A percentile compares a stretch with the other conserved stretches of the same genome.
Conservation (phyloP, 1,140 invertebrate species). For the Drosophila mauritiana region DNA sequence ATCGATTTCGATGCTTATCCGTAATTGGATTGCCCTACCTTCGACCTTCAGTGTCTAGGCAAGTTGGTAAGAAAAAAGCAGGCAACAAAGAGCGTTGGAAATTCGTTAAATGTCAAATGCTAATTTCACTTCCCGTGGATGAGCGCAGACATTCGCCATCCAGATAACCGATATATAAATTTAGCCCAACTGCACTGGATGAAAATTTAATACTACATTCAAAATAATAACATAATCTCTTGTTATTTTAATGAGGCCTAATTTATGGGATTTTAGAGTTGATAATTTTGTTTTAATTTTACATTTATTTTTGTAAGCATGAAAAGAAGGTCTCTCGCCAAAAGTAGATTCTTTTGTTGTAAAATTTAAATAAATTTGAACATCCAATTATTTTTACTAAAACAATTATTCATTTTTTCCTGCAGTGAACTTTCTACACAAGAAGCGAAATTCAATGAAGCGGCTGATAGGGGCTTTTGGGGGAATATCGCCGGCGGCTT, state of each 20-base stretch:
- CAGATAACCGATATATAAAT: constrained; percentile 33
- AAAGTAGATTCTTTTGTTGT: no score
- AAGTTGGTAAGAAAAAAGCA: constrained; percentile 17
- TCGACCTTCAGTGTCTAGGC: constrained; percentile 50
- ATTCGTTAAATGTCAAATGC: constrained; percentile 64
- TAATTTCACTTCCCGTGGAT: constrained; percentile 56
- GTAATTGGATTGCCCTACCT: constrained; percentile 72
- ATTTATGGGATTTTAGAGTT: no score
- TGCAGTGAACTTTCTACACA: constrained; percentile 1
- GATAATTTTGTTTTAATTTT: no score
- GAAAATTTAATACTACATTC: neutral
- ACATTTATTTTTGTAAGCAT: no score
- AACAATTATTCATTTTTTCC: neutral
- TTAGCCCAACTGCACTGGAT: constrained; percentile 14
- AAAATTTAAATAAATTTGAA: no score
- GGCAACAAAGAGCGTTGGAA: constrained; percentile 30
- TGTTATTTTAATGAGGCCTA: no score
- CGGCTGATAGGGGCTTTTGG: neutral
- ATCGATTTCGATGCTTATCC: constrained; percentile 61
- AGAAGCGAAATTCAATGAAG: constrained; percentile 58
- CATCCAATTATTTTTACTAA: no score
- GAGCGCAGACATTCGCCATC: constrained; percentile 48
- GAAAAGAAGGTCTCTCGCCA: no score
- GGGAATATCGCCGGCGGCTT: constrained; percentile 9
- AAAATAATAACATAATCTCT: neutral